Base-by-base conservation (phyloP, 2,113 vertebrate species). In the Siphamia tubifer region DNA sequence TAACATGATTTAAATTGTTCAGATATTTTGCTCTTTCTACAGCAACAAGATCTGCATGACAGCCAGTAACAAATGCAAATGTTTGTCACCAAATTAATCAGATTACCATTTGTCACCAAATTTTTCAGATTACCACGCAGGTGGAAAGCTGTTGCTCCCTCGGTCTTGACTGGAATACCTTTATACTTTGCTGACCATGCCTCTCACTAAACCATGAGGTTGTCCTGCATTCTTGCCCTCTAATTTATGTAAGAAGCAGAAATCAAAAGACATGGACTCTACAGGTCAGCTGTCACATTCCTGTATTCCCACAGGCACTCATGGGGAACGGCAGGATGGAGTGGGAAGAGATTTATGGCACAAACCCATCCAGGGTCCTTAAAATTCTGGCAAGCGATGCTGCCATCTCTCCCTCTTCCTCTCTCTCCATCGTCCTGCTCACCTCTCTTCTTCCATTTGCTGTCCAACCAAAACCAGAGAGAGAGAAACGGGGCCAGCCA, bases 281-380 rank as follows among this genome's bases (percentile, higher is more conserved):
- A 87, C 90, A 92, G 92, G 93, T 94, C 92, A 94, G 86, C 82
- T 79, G 88, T 84, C 90, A 90, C 92, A 94, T 94, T 92, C 90
- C 89, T 88, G 84, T 86, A 84, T 88, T 92, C 92, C 91, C 92
- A 87, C 63, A 79, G 89, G 90, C 90, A 90, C 89, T 89, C 90
- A 82, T 85, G 84, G 86, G 82, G 89, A 91, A 90, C 83, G 83
- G 79, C 60, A 47, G 83, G 87, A 87, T 86, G 85, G 87, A 88
- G 89, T 82, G 76, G 83, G 65, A 79, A 74, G 82, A 92, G 92
- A 94, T 94, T 94, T 94, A 94, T 86, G 82, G 53, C 81, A 54
- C 79, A 82, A 87, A 89, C 84, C 84, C 82, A 51, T 85, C 75
- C 79, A 78, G 63, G 84, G 86, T 78, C 85, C 87, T 84, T 89